A percentile compares a stretch with the other conserved stretches of the same genome.
phyloP scores from a whole-genome alignment of 2,797 vertebrate genomes.

The Holocentrus rufus region DNA sequence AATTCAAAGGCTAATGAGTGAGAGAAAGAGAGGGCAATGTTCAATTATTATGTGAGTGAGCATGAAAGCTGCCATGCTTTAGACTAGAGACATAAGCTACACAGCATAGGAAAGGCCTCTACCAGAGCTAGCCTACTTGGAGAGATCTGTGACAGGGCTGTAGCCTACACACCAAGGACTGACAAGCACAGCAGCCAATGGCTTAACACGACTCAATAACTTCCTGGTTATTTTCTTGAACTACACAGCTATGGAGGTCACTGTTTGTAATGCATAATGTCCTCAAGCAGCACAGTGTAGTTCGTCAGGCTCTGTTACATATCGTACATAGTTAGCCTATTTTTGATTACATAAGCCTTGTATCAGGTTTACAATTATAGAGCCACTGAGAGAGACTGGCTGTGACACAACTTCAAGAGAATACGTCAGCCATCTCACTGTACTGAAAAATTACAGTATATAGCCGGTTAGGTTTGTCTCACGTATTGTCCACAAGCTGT shows the following conservation, averaged over 20 bases:
- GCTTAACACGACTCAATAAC: constrained; percentile 49
- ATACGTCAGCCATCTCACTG: constrained; percentile 36
- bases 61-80: constrained; percentile 45
- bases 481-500: constrained; percentile 23
- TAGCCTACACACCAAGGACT: constrained; percentile 39
- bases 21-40: constrained; percentile 54
- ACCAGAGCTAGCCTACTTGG: constrained; percentile 20
- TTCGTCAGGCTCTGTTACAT: not conserved
- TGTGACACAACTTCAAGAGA: constrained; percentile 24
- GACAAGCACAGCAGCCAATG: constrained; percentile 71
- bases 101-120: constrained; percentile 31
- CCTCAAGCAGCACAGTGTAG: not conserved
- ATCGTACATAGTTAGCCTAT: not conserved
- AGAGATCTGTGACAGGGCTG: constrained; percentile 30
- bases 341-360: not conserved
- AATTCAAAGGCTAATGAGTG: constrained; percentile 70
- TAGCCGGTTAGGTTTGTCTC: constrained; percentile 15
- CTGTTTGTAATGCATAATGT: constrained; percentile 15
- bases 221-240: constrained; percentile 68
- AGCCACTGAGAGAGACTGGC: not conserved
- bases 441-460: constrained; percentile 15
- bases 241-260: constrained; percentile 68
- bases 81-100: constrained; percentile 12
- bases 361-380: not conserved
- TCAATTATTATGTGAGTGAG: constrained; percentile 37